Conservation (phyloP, 2,797 vertebrate genomes). For the Thaleichthys pacificus region DNA sequence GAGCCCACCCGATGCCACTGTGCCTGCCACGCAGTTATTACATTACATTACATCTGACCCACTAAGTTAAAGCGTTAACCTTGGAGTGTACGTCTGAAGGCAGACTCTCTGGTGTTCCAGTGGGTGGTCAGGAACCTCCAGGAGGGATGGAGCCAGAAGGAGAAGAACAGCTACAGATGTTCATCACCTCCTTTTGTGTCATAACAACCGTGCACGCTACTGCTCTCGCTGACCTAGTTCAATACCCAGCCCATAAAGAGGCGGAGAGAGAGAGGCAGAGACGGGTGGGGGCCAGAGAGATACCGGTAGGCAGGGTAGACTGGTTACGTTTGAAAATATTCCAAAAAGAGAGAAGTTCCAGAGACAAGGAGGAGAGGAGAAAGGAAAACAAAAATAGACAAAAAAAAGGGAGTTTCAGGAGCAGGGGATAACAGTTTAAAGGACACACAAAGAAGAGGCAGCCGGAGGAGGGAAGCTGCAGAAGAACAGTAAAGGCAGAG, state of each 20-base stretch:
- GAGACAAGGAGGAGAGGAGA: not conserved
- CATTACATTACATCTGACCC: no score
- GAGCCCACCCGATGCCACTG: no score
- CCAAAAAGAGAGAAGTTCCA: not conserved
- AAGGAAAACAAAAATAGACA: not conserved
- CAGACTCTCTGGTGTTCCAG: not conserved
- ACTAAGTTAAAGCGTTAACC: no score
- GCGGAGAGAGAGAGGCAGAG: constrained; percentile 1
- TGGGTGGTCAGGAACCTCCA: constrained; percentile 30
- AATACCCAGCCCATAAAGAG: constrained; percentile 15
- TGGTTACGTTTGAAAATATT: not conserved
- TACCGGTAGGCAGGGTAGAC: not conserved
- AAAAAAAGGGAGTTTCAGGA: not conserved
- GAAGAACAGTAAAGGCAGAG: not conserved
- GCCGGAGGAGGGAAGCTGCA: not conserved
- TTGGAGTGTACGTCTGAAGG: no score
- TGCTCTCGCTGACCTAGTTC: constrained; percentile 11
- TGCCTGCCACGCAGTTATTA: no score
- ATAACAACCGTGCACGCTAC: not conserved
- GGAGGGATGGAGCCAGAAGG: constrained; percentile 34
- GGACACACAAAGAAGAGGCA: not conserved
- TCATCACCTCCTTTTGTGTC: constrained; percentile 23
- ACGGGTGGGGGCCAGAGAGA: constrained; percentile 11
- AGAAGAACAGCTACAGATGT: constrained; percentile 39
- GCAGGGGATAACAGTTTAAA: not conserved